Conservation (phyloP, 1,140 invertebrate genomes). For the Frieseomelitta varia region DNA sequence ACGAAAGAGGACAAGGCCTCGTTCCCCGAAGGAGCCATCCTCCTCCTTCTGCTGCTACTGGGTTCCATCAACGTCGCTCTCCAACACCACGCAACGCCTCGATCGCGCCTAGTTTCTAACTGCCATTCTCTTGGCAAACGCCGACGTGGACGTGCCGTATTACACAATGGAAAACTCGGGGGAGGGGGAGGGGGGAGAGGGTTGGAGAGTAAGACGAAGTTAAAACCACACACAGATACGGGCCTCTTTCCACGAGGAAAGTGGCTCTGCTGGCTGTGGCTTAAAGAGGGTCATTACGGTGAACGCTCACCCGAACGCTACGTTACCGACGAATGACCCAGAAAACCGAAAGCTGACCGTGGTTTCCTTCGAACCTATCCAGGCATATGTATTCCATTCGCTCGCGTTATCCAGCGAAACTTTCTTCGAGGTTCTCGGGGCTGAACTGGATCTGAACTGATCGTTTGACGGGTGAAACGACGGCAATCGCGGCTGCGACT, state of each 20-base stretch:
- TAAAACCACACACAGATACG: constrained; percentile 52
- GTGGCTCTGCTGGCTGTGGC: constrained; percentile 7
- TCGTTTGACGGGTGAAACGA: too few species aligned
- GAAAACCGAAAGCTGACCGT: background rate
- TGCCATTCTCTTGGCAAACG: background rate
- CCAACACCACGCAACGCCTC: background rate
- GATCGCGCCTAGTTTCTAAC: constrained; percentile 7
- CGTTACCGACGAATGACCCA: constrained; percentile 16
- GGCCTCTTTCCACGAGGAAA: constrained; percentile 49
- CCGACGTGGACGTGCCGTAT: background rate
- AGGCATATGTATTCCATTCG: background rate
- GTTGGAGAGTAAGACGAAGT: background rate
- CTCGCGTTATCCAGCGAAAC: constrained; percentile 24
- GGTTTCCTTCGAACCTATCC: background rate
- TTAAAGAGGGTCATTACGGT: constrained; percentile 49
- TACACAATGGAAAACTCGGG: background rate
- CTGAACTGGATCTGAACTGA: too few species aligned
- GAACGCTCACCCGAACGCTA: background rate
- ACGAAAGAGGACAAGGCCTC: constrained; percentile 39
- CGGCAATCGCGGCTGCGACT: too few species aligned
- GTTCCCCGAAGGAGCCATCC: constrained; percentile 37
- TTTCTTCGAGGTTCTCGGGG: constrained; percentile 49
- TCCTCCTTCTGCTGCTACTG: constrained; percentile 22
- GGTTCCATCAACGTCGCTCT: constrained; percentile 8
- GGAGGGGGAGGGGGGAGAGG: too few species aligned